A percentile compares a stretch with the other conserved stretches of the same genome.
phyloP scores from a whole-genome alignment of 1,140 invertebrate genomes.

The Dreissena rostriformis region DNA sequence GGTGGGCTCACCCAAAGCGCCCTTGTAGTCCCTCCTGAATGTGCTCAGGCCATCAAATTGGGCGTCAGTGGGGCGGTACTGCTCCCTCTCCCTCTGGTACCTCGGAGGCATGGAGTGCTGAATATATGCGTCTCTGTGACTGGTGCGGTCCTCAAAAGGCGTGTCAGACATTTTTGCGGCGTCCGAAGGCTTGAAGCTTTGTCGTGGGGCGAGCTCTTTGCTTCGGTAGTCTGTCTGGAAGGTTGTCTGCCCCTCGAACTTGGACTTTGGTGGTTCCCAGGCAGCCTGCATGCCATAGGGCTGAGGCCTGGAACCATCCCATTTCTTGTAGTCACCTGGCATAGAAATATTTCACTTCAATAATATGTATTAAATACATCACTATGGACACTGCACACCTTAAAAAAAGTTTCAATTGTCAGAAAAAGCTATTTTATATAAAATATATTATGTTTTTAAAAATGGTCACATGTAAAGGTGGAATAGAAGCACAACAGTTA shows the following conservation, averaged over 20 bases:
- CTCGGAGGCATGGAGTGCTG: constrained; percentile 74
- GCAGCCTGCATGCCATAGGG: constrained; percentile 63
- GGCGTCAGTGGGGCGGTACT: constrained; percentile 68
- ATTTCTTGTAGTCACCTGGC: constrained; percentile 80
- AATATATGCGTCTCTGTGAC: constrained; percentile 78
- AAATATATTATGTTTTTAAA: not conserved
- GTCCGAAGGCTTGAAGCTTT: constrained; percentile 76
- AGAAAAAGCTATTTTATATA: not conserved
- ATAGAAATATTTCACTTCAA: constrained; percentile 19
- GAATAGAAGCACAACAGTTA: no score
- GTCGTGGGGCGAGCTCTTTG: constrained; percentile 69
- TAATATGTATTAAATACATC: not conserved
- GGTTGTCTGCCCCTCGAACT: constrained; percentile 78
- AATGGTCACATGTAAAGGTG: no score
- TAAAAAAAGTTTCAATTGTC: not conserved
- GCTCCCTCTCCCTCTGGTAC: constrained; percentile 66
- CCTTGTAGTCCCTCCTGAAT: constrained; percentile 77
- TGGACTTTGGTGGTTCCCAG: constrained; percentile 73
- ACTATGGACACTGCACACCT: not conserved
- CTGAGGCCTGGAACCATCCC: constrained; percentile 71
- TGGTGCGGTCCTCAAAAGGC: constrained; percentile 79
- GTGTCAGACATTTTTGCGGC: constrained; percentile 72
- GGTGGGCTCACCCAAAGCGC: constrained; percentile 67
- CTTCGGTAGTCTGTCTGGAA: constrained; percentile 77
- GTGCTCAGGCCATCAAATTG: constrained; percentile 79